Conservation (phyloP, 2,797 vertebrate species). For the Malacoraja senta region DNA sequence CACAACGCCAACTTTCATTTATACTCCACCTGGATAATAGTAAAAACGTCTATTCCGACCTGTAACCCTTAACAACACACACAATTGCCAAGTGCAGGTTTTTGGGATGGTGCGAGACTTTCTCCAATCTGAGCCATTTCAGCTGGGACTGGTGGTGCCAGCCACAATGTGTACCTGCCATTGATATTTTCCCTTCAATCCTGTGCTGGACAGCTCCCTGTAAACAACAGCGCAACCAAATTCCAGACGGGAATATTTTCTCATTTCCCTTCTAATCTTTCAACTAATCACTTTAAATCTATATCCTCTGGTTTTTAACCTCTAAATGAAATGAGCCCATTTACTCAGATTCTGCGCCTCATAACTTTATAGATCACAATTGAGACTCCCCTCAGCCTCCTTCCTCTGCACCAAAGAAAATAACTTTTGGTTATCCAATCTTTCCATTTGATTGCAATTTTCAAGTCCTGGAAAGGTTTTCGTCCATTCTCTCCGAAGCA, state of each 20-base stretch:
- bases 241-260: neutral
- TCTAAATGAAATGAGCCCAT: too few relatives aligned
- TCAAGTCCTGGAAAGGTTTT: too few relatives aligned
- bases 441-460: too few relatives aligned
- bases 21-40: neutral
- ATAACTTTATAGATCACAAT: too few relatives aligned
- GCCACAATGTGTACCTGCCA: neutral
- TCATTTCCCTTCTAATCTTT: too few relatives aligned
- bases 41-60: neutral
- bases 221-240: neutral
- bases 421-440: too few relatives aligned
- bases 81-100: neutral
- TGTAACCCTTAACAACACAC: neutral
- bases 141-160: neutral
- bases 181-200: neutral
- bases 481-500: too few relatives aligned
- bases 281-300: too few relatives aligned
- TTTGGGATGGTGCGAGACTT: neutral
- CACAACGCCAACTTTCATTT: neutral
- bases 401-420: too few relatives aligned
- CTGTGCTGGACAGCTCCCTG: slow-evolving; percentile 31
- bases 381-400: too few relatives aligned
- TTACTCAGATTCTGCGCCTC: too few relatives aligned
- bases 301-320: too few relatives aligned
- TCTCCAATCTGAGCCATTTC: neutral